Conservation (phyloP, 2,888 invertebrate genomes). For the Charanyca ferruginea region DNA sequence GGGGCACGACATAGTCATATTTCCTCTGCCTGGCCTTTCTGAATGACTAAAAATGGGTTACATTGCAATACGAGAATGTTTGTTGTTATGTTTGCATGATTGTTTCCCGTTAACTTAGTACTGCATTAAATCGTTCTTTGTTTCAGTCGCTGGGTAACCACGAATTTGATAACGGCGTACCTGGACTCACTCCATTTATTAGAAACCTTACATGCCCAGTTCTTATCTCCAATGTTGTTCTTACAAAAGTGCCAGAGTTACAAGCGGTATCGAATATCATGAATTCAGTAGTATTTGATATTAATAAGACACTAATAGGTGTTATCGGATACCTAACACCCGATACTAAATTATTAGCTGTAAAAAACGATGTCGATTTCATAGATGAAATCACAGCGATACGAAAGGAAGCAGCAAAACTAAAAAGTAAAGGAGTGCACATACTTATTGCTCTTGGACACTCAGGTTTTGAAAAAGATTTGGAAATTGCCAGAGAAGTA, state of each 20-base stretch:
- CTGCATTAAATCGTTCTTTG: conserved; percentile 64
- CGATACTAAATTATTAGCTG: conserved; percentile 93
- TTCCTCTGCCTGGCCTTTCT: background rate
- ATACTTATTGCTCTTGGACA: conserved; percentile 97
- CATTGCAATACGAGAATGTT: conserved; percentile 2
- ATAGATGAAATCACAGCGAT: conserved; percentile 93
- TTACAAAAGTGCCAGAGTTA: conserved; percentile 92
- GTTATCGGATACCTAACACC: conserved; percentile 97
- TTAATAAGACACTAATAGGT: conserved; percentile 93
- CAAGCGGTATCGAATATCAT: conserved; percentile 87
- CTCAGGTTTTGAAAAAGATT: conserved; percentile 95
- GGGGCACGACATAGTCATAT: background rate
- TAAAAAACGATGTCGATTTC: conserved; percentile 90
- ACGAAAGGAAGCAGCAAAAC: conserved; percentile 91
- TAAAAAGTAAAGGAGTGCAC: conserved; percentile 93
- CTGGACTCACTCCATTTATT: conserved; percentile 95
- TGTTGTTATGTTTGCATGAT: conserved; percentile 30
- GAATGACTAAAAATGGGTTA: conserved; percentile 19
- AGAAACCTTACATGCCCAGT: conserved; percentile 93
- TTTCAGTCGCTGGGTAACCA: conserved; percentile 97
- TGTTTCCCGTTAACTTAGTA: background rate
- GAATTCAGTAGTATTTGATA: conserved; percentile 92
- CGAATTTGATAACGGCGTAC: conserved; percentile 96
- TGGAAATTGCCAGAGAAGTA: conserved; percentile 94
- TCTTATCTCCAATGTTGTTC: conserved; percentile 94